phyloP scores from a whole-genome alignment of 2,888 invertebrate species.

The Diaprepes abbreviatus region DNA sequence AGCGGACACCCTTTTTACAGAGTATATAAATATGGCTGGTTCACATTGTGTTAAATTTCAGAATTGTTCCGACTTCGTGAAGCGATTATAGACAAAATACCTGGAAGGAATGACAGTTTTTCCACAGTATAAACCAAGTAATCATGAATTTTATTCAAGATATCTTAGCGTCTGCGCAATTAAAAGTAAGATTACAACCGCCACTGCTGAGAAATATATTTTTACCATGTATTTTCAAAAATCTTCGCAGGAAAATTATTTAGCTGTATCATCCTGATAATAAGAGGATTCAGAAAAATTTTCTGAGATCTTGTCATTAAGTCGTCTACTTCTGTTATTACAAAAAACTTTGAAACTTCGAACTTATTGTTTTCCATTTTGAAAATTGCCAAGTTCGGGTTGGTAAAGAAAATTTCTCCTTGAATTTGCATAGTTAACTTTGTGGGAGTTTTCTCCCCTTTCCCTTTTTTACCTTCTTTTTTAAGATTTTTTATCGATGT shows the following conservation, averaged over 20 bases:
- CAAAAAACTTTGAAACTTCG: constrained; percentile 43
- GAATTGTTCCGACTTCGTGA: too few relatives aligned
- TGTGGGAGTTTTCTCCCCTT: constrained; percentile 29
- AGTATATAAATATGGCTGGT: too few relatives aligned
- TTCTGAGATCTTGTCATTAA: constrained; percentile 55
- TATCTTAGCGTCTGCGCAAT: too few relatives aligned
- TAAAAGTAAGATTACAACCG: too few relatives aligned
- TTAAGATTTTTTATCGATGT: constrained; percentile 6
- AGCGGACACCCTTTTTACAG: too few relatives aligned
- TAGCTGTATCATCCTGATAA: constrained; percentile 55
- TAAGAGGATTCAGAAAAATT: constrained; percentile 53
- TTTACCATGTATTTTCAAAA: constrained; percentile 47
- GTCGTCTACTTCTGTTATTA: constrained; percentile 48
- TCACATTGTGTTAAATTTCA: too few relatives aligned
- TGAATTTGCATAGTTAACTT: constrained; percentile 46
- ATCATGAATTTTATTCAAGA: too few relatives aligned
- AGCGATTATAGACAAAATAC: too few relatives aligned
- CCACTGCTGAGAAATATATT: too few relatives aligned
- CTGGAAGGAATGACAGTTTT: too few relatives aligned
- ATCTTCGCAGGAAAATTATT: constrained; percentile 53
- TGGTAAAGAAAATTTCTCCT: constrained; percentile 55
- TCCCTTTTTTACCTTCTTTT: constrained; percentile 15
- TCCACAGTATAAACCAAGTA: too few relatives aligned
- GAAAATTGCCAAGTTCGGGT: constrained; percentile 46
- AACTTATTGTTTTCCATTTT: constrained; percentile 27